Evolutionary conservation across 2,113 vertebrate genomes (phyloP), one percentile per base, ranked within the genome.

Genomic region (Progne subis): DNA sequence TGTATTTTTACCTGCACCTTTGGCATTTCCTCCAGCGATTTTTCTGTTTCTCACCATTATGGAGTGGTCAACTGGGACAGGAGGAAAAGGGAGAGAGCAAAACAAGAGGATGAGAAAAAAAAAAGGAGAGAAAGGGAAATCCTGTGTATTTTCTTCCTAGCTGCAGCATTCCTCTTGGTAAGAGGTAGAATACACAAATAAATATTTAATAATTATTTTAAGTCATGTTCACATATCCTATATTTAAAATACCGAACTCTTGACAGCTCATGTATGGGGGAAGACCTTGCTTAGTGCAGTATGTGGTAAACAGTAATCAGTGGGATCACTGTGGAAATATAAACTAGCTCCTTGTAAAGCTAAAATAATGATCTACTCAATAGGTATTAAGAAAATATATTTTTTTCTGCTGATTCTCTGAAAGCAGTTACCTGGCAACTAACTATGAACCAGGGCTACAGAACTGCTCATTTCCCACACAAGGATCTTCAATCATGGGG

Each of bases 371-470:
- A 74, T 26, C 19, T 70, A 63, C 68, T 82, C 55, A 52, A 52
- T 31, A 63, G 2, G 1, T 67, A 70, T 43, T 47, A 28, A 55
- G 46, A 92, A 90, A 68, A 75, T 12, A 52, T 0, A 5, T 17
- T 25, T 85, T 85, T 78, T 79, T 82, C 75, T 90, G 46, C 29
- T 46, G 29, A 46, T 61, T 85, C 20, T 79, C 71, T 82, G 37
- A 82, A 87, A 90, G 15, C 49, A 75, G 39, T 72, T 63, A 89
- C 29, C 34, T 60, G 60, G 57, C n/a, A 91, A 82, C 53, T 82
- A 76, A 59, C 70, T 50, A 15, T 32, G 52, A 87, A 68, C 28
- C 21, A 76, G 34, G 14, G 43, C 25, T 32, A 44, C 7, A 79
- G 44, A 86, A 68, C 19, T 68, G 37, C 17, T 90, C 15, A 18